Percentiles rank a stretch among this genome's conserved stretches.
Conservation (phyloP, 1,140 invertebrate species). For the Hormaphis cornu region DNA sequence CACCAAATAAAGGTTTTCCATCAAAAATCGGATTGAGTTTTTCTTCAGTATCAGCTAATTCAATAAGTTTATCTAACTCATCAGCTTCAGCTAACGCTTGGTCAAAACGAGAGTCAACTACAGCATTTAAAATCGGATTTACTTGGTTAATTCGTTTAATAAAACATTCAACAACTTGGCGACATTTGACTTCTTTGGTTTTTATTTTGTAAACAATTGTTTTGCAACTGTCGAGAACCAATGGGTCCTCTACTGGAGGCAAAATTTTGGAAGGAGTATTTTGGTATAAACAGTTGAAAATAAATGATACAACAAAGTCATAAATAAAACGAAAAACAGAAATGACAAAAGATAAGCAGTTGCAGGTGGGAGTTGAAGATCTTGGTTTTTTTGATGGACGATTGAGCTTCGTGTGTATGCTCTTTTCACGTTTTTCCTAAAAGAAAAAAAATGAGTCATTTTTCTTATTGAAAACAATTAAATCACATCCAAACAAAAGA, state of each 20-base stretch:
- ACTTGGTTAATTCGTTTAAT: constrained; percentile 71
- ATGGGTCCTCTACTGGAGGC: constrained; percentile 48
- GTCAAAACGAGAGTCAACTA: constrained; percentile 67
- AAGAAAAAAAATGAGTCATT: neutral
- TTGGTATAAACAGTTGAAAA: constrained; percentile 43
- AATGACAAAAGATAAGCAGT: neutral
- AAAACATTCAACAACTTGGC: constrained; percentile 61
- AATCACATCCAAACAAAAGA: too few relatives aligned
- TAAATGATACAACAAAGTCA: constrained; percentile 44
- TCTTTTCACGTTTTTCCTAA: neutral
- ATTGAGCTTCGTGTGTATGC: neutral
- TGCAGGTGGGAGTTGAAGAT: neutral
- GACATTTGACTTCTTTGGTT: constrained; percentile 45
- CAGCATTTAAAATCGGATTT: constrained; percentile 67
- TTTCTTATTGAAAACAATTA: too few relatives aligned
- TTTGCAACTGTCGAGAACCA: constrained; percentile 55
- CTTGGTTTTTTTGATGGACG: neutral
- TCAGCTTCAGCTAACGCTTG: constrained; percentile 67
- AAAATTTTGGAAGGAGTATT: constrained; percentile 44
- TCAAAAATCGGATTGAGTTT: constrained; percentile 39
- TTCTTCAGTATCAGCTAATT: constrained; percentile 49
- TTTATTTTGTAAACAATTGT: constrained; percentile 56
- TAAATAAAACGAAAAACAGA: constrained; percentile 34
- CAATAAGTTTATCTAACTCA: constrained; percentile 57
- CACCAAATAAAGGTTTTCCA: constrained; percentile 59